Evolutionary conservation across 2,888 invertebrate genomes (phyloP).

Genomic region (Leucophenga maculata): DNA sequence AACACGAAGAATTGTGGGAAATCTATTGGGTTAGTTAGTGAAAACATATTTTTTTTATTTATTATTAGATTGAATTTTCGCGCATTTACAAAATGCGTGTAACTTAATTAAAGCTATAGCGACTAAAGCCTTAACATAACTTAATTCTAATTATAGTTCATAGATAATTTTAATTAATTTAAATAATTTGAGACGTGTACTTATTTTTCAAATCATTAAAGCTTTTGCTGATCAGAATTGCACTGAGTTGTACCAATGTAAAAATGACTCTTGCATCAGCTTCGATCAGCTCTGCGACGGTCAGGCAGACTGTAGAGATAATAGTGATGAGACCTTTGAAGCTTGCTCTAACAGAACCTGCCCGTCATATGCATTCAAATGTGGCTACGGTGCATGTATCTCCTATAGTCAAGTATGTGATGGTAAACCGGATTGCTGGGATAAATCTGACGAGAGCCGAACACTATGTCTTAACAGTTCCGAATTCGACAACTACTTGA

Average conservation of each 20-base stretch:
- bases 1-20: too few relatives aligned
- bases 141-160: too few relatives aligned
- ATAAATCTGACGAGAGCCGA: constrained; percentile 68
- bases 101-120: too few relatives aligned
- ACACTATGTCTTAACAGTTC: background rate
- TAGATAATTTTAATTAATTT: too few relatives aligned
- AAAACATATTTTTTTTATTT: too few relatives aligned
- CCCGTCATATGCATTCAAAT: constrained; percentile 68
- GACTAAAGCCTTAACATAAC: too few relatives aligned
- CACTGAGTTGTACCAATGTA: constrained; percentile 35
- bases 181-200: too few relatives aligned
- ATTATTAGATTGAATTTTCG: too few relatives aligned
- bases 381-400: constrained; percentile 59
- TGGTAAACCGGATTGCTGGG: constrained; percentile 48
- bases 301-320: constrained; percentile 46
- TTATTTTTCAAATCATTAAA: too few relatives aligned
- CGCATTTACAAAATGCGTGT: too few relatives aligned
- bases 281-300: constrained; percentile 51
- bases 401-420: constrained; percentile 42
- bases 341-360: constrained; percentile 70
- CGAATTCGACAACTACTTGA: constrained; percentile 1
- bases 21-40: too few relatives aligned
- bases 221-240: too few relatives aligned
- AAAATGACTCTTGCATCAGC: constrained; percentile 49
- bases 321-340: constrained; percentile 54